Conservation (phyloP, 2,113 vertebrate species). For the Podarcis cretensis region DNA sequence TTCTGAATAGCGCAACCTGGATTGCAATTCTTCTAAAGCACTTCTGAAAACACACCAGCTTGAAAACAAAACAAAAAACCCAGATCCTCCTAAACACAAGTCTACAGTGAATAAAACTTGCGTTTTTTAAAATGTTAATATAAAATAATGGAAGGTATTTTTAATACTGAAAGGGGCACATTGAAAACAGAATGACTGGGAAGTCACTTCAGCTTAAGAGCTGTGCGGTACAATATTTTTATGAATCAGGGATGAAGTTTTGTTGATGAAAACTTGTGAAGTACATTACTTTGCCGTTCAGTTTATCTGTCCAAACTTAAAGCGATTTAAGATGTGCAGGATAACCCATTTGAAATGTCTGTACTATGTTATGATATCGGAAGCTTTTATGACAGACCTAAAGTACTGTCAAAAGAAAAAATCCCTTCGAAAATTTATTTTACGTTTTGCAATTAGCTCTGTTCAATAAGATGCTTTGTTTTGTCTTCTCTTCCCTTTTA, state of each 20-base stretch:
- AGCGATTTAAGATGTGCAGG: not conserved
- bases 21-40: slow-evolving; percentile 23
- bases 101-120: not conserved
- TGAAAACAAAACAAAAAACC: not conserved
- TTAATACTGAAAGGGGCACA: not conserved
- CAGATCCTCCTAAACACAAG: slow-evolving; percentile 14
- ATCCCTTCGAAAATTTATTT: not conserved
- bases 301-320: slow-evolving; percentile 14
- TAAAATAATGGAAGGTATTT: not conserved
- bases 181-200: not conserved
- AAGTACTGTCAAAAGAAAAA: not conserved
- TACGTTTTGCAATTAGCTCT: not conserved
- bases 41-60: not conserved
- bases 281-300: not conserved
- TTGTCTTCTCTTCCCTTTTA: not conserved
- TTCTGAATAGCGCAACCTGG: slow-evolving; percentile 14
- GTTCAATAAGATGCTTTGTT: not conserved
- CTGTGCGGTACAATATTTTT: not conserved
- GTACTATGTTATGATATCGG: slow-evolving; percentile 19
- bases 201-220: slow-evolving; percentile 7
- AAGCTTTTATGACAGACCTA: slow-evolving; percentile 15
- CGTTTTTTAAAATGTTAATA: not conserved
- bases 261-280: not conserved
- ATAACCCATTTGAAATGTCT: slow-evolving; percentile 6
- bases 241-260: not conserved